Base-by-base conservation (phyloP, 1,140 invertebrate genomes). In the Daktulosphaira vitifoliae region DNA sequence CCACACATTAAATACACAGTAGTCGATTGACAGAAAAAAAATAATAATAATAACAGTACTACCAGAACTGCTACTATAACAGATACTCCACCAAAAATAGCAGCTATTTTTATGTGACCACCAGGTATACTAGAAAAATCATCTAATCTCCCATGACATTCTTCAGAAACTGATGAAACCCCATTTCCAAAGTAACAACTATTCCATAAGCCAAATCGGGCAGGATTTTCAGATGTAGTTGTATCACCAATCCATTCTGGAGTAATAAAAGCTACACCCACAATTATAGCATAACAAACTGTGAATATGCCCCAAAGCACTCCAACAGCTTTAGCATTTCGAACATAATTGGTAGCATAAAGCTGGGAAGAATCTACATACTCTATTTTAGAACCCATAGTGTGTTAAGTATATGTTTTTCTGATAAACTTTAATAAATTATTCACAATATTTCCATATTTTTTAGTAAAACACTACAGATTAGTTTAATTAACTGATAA, bases 231-330 rank as follows among this genome's bases (percentile, higher is more conserved):
- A 48, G 88, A 87, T 50, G 89, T 83, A 59, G 85, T 81, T 75
- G 72, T 82, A 20, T 69, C 68, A 1, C 81, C 94, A 72, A 84
- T 88, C 89, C 95, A 98, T 77, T 98, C 93, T 7, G 94, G 93
- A 59, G 95, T 95, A 16, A 96, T 84, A 74, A 98, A 96, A 0
- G 92, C 88, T 16, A 98, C 92, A 65, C 94, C 85, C 64, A 87
- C 86, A 71, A 98, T 95, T 70, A 98, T 96, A 52, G 91, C 90
- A 76, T 93, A 97, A 77, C 94, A 97, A 72, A 96, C 89, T 56
- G 90, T 89, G 74, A 98, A 96, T 69, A 97, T 90, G 20, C 87
- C 93, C 96, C 96, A 98, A 48, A 97, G 79, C 16, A 98, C 92
- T 42, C 91, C 93, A 62, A 98, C 93, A 39, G 94, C 93, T 79